phyloP scores from a whole-genome alignment of 2,888 invertebrate genomes.

The Acronicta leporina region DNA sequence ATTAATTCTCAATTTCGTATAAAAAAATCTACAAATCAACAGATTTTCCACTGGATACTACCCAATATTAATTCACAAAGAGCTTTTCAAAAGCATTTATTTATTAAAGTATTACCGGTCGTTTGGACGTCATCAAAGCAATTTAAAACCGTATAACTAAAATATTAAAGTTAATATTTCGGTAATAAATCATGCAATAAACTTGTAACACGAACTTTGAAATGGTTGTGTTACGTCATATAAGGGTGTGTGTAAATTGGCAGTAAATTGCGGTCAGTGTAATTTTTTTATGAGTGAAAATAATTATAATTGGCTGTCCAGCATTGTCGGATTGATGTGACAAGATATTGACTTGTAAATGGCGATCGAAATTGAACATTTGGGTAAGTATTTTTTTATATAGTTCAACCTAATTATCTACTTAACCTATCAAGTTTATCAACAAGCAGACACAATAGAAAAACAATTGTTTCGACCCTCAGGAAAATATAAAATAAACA shows the following conservation, averaged over 20 bases:
- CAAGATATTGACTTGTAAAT: too few relatives aligned
- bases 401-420: too few relatives aligned
- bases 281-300: neutral
- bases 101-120: constrained; percentile 33
- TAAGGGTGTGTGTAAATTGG: constrained; percentile 1
- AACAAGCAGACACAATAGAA: too few relatives aligned
- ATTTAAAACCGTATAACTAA: constrained; percentile 40
- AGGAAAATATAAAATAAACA: too few relatives aligned
- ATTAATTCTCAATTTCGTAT: constrained; percentile 21
- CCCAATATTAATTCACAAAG: constrained; percentile 44
- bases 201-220: constrained; percentile 41
- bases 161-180: constrained; percentile 32
- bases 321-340: too few relatives aligned
- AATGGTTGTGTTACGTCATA: constrained; percentile 35
- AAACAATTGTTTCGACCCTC: too few relatives aligned
- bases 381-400: neutral
- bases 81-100: constrained; percentile 36
- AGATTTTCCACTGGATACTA: constrained; percentile 35
- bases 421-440: too few relatives aligned
- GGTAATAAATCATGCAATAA: constrained; percentile 45
- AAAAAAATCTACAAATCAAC: constrained; percentile 19
- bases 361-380: too few relatives aligned
- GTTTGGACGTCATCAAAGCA: constrained; percentile 43
- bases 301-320: neutral
- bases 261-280: neutral